A percentile compares a stretch with the other conserved stretches of the same genome.
Conservation (phyloP, 2,113 vertebrate species). For the Hemicordylus capensis region DNA sequence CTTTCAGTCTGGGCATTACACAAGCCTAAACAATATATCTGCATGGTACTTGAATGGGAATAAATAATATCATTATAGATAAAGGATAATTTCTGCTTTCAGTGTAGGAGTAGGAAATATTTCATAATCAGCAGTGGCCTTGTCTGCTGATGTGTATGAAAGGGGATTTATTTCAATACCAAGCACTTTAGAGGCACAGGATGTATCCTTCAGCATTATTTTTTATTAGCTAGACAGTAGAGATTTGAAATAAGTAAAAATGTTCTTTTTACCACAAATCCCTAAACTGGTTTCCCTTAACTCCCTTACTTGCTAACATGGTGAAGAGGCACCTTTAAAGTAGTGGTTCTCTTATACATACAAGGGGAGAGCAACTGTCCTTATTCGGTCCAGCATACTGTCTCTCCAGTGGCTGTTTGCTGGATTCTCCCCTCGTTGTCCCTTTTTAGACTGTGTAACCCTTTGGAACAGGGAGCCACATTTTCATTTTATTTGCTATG, state of each 20-base stretch:
- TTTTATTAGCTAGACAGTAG: background rate
- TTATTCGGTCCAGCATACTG: too few relatives aligned
- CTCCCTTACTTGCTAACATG: too few relatives aligned
- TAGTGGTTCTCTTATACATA: too few relatives aligned
- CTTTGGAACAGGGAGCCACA: too few relatives aligned
- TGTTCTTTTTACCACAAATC: background rate
- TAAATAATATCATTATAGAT: background rate
- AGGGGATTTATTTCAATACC: background rate
- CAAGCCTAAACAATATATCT: background rate
- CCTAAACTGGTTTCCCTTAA: background rate
- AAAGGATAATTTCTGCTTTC: background rate
- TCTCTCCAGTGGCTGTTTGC: too few relatives aligned
- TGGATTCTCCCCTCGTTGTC: too few relatives aligned
- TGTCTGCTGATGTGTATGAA: background rate
- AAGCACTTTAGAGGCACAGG: background rate
- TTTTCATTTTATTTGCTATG: too few relatives aligned
- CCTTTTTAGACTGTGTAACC: too few relatives aligned
- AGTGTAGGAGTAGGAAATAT: background rate
- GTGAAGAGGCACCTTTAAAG: too few relatives aligned
- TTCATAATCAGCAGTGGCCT: background rate
- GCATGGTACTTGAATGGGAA: conserved; percentile 3
- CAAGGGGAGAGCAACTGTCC: too few relatives aligned
- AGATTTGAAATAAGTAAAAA: background rate
- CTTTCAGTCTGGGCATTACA: background rate
- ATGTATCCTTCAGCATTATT: background rate